Evolutionary conservation across 2,113 vertebrate species (phyloP).

Genomic region (Vimba vimba): DNA sequence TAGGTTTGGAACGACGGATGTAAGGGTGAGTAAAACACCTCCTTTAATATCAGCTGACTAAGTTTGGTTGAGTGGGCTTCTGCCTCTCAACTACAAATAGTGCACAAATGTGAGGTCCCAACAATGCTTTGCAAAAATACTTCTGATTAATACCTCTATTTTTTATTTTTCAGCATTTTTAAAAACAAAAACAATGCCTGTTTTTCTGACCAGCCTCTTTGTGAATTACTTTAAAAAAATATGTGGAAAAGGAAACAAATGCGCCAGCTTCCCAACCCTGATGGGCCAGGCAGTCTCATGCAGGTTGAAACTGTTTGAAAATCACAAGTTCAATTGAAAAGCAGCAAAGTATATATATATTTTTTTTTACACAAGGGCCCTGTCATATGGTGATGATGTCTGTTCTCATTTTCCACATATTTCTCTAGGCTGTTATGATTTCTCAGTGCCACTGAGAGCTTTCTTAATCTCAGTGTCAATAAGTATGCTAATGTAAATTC

Average conservation of each 20-base stretch:
- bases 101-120: not conserved
- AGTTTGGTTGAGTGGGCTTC: not conserved
- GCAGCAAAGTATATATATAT: not conserved
- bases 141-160: not conserved
- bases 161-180: not conserved
- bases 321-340: slow-evolving; percentile 11
- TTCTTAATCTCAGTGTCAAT: slow-evolving; percentile 14
- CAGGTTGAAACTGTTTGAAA: slow-evolving; percentile 1
- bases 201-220: not conserved
- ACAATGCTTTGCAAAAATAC: not conserved
- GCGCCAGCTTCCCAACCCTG: not conserved
- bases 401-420: slow-evolving; percentile 13
- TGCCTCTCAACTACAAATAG: not conserved
- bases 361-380: not conserved
- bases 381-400: not conserved
- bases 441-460: not conserved
- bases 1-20: too few relatives aligned
- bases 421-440: slow-evolving; percentile 1
- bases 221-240: not conserved
- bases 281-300: not conserved
- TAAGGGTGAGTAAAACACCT: not conserved
- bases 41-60: not conserved
- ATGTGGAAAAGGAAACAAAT: not conserved
- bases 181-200: not conserved
- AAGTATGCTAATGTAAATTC: slow-evolving; percentile 29